These are phyloP conservation scores for Melanaphis sacchari DNA, from an alignment of 1,140 invertebrate genomes.

Conservation along the genomic window DNA sequence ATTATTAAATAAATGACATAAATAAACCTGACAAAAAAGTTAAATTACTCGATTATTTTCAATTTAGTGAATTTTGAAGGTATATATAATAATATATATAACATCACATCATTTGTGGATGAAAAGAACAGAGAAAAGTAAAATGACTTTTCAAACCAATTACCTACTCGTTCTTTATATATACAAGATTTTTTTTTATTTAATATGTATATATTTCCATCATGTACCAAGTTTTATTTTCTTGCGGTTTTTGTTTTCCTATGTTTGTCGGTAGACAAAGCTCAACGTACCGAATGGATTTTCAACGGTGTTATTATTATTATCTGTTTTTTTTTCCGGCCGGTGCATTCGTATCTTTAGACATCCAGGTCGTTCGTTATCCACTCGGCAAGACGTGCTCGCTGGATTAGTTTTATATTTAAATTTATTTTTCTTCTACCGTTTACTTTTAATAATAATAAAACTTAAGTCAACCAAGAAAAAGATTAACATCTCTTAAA, in stretches of 20 bases:
- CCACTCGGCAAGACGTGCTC: background rate
- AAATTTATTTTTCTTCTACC: background rate
- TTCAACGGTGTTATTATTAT: constrained; percentile 60
- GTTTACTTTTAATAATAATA: constrained; percentile 4
- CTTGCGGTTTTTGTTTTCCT: constrained; percentile 19
- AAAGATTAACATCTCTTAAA: background rate
- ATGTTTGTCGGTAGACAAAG: background rate
- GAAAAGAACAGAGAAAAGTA: background rate
- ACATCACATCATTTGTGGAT: too few species aligned
- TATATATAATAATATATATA: background rate
- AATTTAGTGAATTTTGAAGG: background rate
- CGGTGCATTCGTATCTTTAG: constrained; percentile 54
- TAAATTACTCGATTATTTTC: constrained; percentile 24
- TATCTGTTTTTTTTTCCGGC: constrained; percentile 60
- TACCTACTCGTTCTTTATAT: constrained; percentile 8
- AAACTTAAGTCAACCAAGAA: background rate
- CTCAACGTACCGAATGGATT: constrained; percentile 16
- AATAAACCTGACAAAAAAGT: background rate
- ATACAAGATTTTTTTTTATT: background rate
- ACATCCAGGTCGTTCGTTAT: background rate
- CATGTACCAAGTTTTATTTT: constrained; percentile 32
- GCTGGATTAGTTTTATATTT: background rate
- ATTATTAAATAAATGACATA: background rate
- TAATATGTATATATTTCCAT: constrained; percentile 8
- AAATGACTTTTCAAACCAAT: constrained; percentile 11